phyloP scores from a whole-genome alignment of 2,888 invertebrate genomes.

The Willowsia nigromaculata region DNA sequence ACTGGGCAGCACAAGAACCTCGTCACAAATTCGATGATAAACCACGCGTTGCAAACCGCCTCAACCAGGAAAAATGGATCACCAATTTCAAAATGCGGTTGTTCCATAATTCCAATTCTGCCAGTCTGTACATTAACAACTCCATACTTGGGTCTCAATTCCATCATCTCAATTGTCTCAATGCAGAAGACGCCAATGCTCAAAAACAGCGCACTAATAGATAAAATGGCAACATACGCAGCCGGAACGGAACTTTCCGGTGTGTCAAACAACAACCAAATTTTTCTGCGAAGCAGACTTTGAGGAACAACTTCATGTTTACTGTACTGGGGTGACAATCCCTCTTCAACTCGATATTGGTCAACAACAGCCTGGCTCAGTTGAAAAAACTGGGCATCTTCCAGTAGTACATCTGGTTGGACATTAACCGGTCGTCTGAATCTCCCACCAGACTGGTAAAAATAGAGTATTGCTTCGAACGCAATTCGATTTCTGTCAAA shows the following conservation, averaged over 20 bases:
- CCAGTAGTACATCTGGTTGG: conserved; percentile 39
- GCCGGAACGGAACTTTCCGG: conserved; percentile 83
- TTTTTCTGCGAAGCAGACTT: conserved; percentile 81
- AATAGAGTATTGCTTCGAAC: conserved; percentile 50
- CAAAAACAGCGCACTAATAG: conserved; percentile 82
- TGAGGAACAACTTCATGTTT: conserved; percentile 79
- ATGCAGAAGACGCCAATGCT: conserved; percentile 83
- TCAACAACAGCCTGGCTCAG: not conserved
- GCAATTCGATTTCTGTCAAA: conserved; percentile 48
- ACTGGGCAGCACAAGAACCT: conserved; percentile 81
- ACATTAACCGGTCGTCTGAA: conserved; percentile 46
- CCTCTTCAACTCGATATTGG: conserved; percentile 7
- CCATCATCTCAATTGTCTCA: conserved; percentile 82
- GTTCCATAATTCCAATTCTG: not conserved
- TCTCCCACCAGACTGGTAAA: conserved; percentile 58
- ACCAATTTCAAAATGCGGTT: conserved; percentile 79
- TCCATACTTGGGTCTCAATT: not conserved
- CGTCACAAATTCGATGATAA: conserved; percentile 81
- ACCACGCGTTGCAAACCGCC: conserved; percentile 83
- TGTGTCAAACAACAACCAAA: conserved; percentile 83
- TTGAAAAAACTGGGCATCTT: conserved; percentile 54
- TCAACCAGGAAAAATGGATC: conserved; percentile 83
- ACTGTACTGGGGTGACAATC: not conserved
- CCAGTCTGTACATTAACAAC: not conserved
- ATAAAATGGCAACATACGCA: conserved; percentile 82